A percentile compares a stretch with the other conserved stretches of the same genome.
Evolutionary conservation across 2,888 invertebrate genomes (phyloP).

Genomic region (Oithona nana): DNA sequence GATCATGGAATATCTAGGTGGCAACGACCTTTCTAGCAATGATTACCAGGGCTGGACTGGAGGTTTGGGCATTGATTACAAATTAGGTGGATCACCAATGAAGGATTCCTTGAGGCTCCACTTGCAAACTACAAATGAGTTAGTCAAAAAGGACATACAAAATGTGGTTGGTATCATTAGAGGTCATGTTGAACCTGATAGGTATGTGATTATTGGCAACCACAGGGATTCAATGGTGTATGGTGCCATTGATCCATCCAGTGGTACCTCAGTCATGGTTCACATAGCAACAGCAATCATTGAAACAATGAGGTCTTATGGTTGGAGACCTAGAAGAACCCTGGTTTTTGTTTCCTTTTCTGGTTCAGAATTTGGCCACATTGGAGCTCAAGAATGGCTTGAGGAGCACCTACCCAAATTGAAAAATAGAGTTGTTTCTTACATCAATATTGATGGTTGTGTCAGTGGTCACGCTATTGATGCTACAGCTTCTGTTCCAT

Average conservation of each 20-base stretch:
- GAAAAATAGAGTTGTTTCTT: conserved; percentile 4
- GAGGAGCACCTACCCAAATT: conserved; percentile 7
- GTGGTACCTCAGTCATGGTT: background rate
- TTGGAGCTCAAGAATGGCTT: conserved; percentile 8
- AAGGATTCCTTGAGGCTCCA: background rate
- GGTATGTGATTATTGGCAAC: conserved; percentile 18
- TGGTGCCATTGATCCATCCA: background rate
- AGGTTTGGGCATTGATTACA: conserved; percentile 1
- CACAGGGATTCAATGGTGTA: background rate
- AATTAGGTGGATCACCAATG: background rate
- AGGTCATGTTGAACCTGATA: conserved; percentile 19
- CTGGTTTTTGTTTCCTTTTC: conserved; percentile 1
- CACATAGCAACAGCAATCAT: background rate
- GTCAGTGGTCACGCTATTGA: background rate
- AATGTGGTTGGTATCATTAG: conserved; percentile 19
- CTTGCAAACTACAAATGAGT: background rate
- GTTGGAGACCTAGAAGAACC: conserved; percentile 7
- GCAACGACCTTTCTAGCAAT: no score
- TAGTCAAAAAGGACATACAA: conserved; percentile 1
- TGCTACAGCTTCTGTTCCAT: background rate
- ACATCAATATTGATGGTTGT: conserved; percentile 3
- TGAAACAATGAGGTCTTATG: background rate
- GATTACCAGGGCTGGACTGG: conserved; percentile 13
- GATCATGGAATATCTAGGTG: conserved; percentile 4
- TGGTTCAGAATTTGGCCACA: background rate